Conservation (phyloP, 1,140 invertebrate genomes). For the Sitobion miscanthi region DNA sequence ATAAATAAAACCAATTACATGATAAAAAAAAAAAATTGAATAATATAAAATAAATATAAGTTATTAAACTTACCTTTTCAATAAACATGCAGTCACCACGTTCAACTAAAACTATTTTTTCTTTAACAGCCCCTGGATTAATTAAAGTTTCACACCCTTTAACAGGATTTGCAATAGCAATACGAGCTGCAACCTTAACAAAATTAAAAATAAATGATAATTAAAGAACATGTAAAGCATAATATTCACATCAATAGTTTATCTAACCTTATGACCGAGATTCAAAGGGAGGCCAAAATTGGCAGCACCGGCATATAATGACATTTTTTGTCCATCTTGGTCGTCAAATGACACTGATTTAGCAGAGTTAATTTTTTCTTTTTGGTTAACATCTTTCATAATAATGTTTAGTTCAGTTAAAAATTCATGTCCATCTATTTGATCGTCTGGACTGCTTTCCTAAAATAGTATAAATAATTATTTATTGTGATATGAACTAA, state of each 20-base stretch:
- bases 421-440: constrained; percentile 55
- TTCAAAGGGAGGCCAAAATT: constrained; percentile 48
- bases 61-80: constrained; percentile 74
- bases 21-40: background rate
- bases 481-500: background rate
- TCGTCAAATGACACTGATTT: constrained; percentile 47
- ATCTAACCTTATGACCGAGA: constrained; percentile 33
- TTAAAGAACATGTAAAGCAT: background rate
- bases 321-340: constrained; percentile 31
- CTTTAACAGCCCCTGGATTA: constrained; percentile 70
- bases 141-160: constrained; percentile 73
- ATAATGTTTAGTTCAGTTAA: constrained; percentile 45
- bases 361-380: constrained; percentile 48
- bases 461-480: constrained; percentile 13
- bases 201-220: background rate
- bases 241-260: background rate
- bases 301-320: constrained; percentile 47
- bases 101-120: constrained; percentile 83
- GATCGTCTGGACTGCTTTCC: constrained; percentile 39
- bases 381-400: constrained; percentile 50
- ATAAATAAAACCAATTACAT: no score
- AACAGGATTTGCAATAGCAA: constrained; percentile 73
- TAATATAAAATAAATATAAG: background rate
- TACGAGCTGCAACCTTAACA: constrained; percentile 66
- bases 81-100: constrained; percentile 95